Base-by-base conservation (phyloP, 2,113 vertebrate species). In the Bettongia penicillata region DNA sequence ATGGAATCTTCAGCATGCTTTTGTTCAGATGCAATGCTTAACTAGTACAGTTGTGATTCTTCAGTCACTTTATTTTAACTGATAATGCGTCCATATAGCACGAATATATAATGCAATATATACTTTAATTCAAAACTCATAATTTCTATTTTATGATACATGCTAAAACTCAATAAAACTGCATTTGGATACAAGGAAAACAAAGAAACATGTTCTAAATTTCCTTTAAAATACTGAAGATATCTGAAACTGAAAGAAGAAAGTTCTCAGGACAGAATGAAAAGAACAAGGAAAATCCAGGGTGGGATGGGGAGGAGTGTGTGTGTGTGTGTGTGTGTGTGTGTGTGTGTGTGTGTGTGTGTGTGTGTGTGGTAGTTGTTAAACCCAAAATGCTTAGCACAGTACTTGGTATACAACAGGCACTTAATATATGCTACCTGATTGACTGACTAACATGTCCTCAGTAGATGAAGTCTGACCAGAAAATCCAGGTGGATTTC, bases 151-250 rank as follows among this genome's bases (percentile, higher is more conserved):
- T 97, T 95, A 96, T 96, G 95, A 94, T 84, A 93, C 89, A 92
- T 95, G 95, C 96, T 97, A 97, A 97, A 97, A 98, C 96, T 98
- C 96, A 97, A 95, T 96, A 97, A 97, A 97, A 93, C 12, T 95
- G 90, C 90, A 97, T 96, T 97, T 96, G 95, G 84, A 98, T 96
- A 68, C 51, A 93, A 96, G 94, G 91, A 37, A 94, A 96, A 96
- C 89, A 94, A 51, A 50, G 95, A 97, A 97, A 97, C 97, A 94
- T 98, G 97, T 93, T 95, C 97, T 97, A 91, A 96, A 97, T 98
- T 98, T 97, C 95, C 92, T 96, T 97, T 90, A 96, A 97, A 95
- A 96, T 68, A 94, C 96, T 96, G 77, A 93, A n/a, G 96, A 94
- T 57, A 94, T 14, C 28, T 90, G 48, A 90, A 90, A 92, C 61